Evolutionary conservation across 2,113 vertebrate genomes (phyloP).

Genomic region (Papio anubis): DNA sequence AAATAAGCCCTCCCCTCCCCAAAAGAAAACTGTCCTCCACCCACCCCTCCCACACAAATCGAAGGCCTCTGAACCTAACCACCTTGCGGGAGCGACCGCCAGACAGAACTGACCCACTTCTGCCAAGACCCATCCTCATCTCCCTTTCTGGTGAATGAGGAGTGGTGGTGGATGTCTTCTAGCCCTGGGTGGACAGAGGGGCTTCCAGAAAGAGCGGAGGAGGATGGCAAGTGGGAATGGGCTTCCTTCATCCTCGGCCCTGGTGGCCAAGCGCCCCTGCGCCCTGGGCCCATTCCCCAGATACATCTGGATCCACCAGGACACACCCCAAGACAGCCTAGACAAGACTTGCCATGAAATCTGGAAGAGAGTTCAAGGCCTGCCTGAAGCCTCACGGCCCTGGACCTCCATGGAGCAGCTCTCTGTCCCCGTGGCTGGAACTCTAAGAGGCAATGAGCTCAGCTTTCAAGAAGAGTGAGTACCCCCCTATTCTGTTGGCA

Average conservation of each 20-base stretch:
- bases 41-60: not conserved
- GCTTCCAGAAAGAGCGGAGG: constrained; percentile 59
- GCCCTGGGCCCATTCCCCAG: constrained; percentile 87
- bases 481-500: fast-evolving
- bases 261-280: constrained; percentile 57
- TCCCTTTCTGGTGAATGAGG: constrained; percentile 69
- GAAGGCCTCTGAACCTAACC: not conserved
- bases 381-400: constrained; percentile 68
- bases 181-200: not conserved
- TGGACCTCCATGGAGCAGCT: constrained; percentile 24
- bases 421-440: not conserved
- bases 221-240: constrained; percentile 64
- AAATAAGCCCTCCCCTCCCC: constrained; percentile 58
- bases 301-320: constrained; percentile 87
- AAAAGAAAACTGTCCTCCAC: not conserved
- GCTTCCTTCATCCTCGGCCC: not conserved
- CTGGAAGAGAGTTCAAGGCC: constrained; percentile 82
- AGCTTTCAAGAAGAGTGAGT: constrained; percentile 77
- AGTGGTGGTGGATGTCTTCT: constrained; percentile 40
- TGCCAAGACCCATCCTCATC: not conserved
- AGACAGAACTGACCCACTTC: constrained; percentile 3
- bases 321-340: constrained; percentile 84
- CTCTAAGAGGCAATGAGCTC: not conserved
- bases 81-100: not conserved
- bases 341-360: constrained; percentile 87